A percentile compares a stretch with the other conserved stretches of the same genome.
Evolutionary conservation across 2,113 vertebrate genomes (phyloP).

Genomic region (Corapipo altera): DNA sequence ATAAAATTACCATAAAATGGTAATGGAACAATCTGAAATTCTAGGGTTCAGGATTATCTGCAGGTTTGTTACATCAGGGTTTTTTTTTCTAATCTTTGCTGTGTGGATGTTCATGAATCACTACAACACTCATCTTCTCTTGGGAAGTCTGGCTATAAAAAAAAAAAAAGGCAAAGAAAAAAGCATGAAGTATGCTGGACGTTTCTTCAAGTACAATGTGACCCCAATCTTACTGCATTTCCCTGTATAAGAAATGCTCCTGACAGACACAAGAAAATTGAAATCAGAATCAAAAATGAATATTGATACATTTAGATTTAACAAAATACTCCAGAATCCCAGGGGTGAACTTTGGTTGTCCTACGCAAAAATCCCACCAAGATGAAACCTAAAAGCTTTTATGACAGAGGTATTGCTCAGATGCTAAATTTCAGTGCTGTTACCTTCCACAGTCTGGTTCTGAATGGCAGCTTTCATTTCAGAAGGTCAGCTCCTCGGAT

Average conservation of each 20-base stretch:
- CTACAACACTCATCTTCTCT: not conserved
- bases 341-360: not conserved
- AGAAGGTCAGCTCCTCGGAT: not conserved
- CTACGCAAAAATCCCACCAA: not conserved
- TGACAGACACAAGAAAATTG: not conserved
- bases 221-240: not conserved
- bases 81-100: not conserved
- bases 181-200: not conserved
- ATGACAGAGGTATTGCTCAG: not conserved
- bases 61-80: not conserved
- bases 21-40: not conserved
- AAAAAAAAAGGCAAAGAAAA: no score
- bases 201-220: not conserved
- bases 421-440: not conserved
- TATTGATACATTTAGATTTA: not conserved
- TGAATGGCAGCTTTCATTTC: slow-evolving; percentile 14
- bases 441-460: not conserved
- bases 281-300: not conserved
- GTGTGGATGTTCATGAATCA: not conserved
- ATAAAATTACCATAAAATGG: not conserved
- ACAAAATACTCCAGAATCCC: not conserved
- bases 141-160: not conserved
- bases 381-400: not conserved
- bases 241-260: not conserved
- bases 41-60: not conserved